Conservation (phyloP, 2,797 vertebrate species). For the Melanotaenia parkinsoni region DNA sequence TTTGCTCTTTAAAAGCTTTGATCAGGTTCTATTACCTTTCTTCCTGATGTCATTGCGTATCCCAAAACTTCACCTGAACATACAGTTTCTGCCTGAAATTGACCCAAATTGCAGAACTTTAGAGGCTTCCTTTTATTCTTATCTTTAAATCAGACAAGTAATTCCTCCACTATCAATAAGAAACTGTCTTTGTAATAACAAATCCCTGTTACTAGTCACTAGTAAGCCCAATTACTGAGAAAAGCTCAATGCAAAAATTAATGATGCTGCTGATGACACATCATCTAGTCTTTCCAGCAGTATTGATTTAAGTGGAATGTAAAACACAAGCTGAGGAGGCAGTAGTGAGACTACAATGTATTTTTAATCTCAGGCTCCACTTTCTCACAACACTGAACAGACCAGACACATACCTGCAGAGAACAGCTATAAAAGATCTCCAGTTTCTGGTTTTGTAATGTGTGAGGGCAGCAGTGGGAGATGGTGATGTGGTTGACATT, state of each 20-base stretch:
- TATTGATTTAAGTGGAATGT: constrained; percentile 55
- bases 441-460: background rate
- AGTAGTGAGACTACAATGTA: constrained; percentile 34
- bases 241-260: constrained; percentile 4
- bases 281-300: constrained; percentile 10
- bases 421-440: background rate
- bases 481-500: background rate
- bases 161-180: background rate
- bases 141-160: background rate
- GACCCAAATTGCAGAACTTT: constrained; percentile 5
- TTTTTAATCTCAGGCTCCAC: constrained; percentile 53
- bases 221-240: background rate
- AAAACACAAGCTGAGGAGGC: constrained; percentile 35
- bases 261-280: constrained; percentile 20
- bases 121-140: background rate
- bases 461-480: background rate
- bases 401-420: background rate
- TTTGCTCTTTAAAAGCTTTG: background rate
- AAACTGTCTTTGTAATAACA: constrained; percentile 2
- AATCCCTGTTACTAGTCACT: constrained; percentile 11
- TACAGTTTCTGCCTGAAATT: background rate
- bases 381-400: constrained; percentile 27
- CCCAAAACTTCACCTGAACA: background rate
- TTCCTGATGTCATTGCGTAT: background rate
- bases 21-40: too few species aligned